Evolutionary conservation across 1,140 invertebrate genomes (phyloP).

Genomic region (Himalopsyche phryganea): DNA sequence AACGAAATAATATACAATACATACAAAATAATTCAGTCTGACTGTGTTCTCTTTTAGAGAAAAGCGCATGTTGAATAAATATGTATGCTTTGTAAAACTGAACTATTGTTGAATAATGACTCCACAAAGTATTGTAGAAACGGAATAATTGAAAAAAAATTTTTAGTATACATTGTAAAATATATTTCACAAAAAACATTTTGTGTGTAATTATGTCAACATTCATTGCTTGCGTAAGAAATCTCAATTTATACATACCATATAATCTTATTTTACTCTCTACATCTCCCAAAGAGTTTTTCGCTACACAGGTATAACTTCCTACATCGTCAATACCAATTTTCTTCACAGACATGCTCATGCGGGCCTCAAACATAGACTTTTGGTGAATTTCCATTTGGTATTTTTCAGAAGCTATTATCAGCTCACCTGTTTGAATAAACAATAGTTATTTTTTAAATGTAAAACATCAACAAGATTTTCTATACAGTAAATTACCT

Average conservation of each 20-base stretch:
- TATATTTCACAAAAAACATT: no score
- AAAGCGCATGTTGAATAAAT: no score
- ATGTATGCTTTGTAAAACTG: no score
- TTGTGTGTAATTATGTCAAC: no score
- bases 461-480: background rate
- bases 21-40: no score
- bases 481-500: background rate
- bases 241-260: constrained; percentile 64
- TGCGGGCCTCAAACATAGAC: constrained; percentile 78
- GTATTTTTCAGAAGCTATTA: constrained; percentile 77
- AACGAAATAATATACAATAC: no score
- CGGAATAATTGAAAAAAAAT: no score
- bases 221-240: no score
- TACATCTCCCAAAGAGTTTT: constrained; percentile 87
- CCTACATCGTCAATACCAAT: constrained; percentile 81
- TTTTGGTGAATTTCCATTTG: constrained; percentile 69
- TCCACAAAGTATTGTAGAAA: no score
- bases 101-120: no score
- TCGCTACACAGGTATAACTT: constrained; percentile 84
- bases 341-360: constrained; percentile 80
- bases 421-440: constrained; percentile 67
- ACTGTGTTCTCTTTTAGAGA: no score
- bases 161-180: no score
- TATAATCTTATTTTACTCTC: constrained; percentile 87
- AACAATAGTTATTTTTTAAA: constrained; percentile 2